Base-by-base conservation (phyloP, 37 sponge, comb jelly and placozoan species). In the Haliclona indistincta region DNA sequence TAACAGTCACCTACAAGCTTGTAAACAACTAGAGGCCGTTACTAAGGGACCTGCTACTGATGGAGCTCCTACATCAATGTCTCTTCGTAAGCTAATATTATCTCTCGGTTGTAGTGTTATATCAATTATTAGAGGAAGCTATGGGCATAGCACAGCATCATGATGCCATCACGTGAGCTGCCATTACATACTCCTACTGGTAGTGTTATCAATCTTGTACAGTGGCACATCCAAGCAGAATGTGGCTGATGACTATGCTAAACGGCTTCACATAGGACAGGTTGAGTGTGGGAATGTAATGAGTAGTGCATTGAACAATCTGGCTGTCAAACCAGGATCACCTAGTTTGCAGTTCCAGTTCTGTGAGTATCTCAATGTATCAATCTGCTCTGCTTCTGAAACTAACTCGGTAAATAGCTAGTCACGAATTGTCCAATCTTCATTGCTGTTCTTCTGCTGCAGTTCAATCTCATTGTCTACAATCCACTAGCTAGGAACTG, bases 91-190 rank as follows among this genome's bases (percentile, higher is more conserved):
- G 63, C 36, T n/a, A n/a, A n/a, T n/a, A n/a, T n/a, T n/a, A n/a
- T n/a, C n/a, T n/a, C n/a, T n/a, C n/a, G n/a, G n/a, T n/a, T n/a
- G n/a, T 42, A 38, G 25, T 1, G 20, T 39, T 75, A 40, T 29
- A 56, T 34, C 17, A 22, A 56, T n/a, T 34, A 2, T 25, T 29
- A 81, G 73, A 55, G 43, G 55, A 77, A 34, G 93, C 99, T 33
- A 84, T 95, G 91, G 99, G 91, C 30, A 88, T 98, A 30, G 84
- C 78, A 8, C 99, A 98, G 53, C 99, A 98, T 73, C 99, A 98
- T 43, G 99, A 98, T 87, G 95, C 99, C 33, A 89, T 98, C 42
- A 79, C 87, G 83, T 86, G 73, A 79, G 86, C 3, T 7, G 7
- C n/a, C n/a, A n/a, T n/a, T n/a, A n/a, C n/a, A 11, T 37, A 11